Conservation (phyloP, 2,113 vertebrate genomes). For the Oreochromis niloticus region DNA sequence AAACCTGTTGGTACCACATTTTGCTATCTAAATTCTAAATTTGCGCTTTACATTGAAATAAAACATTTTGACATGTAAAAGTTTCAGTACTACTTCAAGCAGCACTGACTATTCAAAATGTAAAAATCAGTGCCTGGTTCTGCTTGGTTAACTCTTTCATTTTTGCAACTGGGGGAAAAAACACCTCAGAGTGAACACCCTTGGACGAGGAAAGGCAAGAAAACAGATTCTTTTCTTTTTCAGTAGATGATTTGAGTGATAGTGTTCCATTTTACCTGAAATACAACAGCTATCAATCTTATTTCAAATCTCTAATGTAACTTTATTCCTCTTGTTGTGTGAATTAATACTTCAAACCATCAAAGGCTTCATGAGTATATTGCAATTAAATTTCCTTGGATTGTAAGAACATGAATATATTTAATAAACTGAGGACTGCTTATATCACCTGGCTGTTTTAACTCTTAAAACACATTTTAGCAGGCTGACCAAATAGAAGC, state of each 20-base stretch:
- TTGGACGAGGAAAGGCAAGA: neutral
- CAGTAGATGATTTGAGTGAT: neutral
- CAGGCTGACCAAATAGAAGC: neutral
- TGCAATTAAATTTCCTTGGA: neutral
- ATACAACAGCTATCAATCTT: neutral
- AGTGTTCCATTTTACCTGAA: neutral
- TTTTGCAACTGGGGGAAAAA: neutral
- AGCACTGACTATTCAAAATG: neutral
- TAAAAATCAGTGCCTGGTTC: neutral
- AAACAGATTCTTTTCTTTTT: neutral
- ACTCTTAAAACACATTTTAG: neutral
- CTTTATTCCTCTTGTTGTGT: neutral
- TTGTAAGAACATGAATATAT: neutral
- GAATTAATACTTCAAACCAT: neutral
- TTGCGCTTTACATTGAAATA: neutral
- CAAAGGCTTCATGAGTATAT: neutral
- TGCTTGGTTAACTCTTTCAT: neutral
- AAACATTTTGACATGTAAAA: neutral
- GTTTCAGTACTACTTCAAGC: neutral
- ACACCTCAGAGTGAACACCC: accelerated
- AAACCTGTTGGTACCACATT: neutral
- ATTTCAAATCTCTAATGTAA: neutral
- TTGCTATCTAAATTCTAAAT: neutral
- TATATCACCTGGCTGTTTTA: neutral
- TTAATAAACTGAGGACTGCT: neutral